Base-by-base conservation (phyloP, 2,797 vertebrate genomes). In the Pristis pectinata region DNA sequence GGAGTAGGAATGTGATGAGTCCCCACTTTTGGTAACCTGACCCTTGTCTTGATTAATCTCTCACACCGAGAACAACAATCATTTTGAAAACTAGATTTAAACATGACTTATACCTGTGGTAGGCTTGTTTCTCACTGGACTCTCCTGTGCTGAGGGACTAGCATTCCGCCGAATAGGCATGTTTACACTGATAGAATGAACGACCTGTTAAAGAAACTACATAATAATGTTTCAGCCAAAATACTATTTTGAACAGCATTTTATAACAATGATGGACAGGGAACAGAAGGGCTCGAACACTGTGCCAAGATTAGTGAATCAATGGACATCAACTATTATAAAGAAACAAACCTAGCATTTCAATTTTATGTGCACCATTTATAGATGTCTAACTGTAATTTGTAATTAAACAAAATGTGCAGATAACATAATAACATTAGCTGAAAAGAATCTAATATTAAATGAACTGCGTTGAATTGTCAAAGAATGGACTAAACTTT, bases 121-220 rank as follows among this genome's bases (percentile, higher is more conserved):
- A 95, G 97, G 96, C 95, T 98, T 98, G 95, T 96, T 97, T 95
- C 98, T 97, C 95, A 98, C 97, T 95, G 98, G 96, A 93, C 98
- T 98, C 97, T 99, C 99, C 96, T 98, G 97, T 89, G 98, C 97
- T 1, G 98, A 97, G 94, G 98, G 97, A 72, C 98, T 98, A 96
- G 98, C 97, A 37, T 98, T 96, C 96, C 98, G 98, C 85, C 98
- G 98, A 96, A 99, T 99, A 0, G 99, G 99, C 99, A 99, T 99
- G 85, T 97, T 96, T 95, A 27, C n/a, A 83, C 49, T 1, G 27
- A 64, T 30, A 70, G 49, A 41, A n/a, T 59, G 49, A 94, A 37
- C 34, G 61, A 41, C 44, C 87, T 74, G 92, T 34, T 79, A 74
- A 87, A 93, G 64, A 64, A n/a, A 64, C 34, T 44, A 22, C 37